A percentile compares a stretch with the other conserved stretches of the same genome.
These are phyloP conservation scores for Vireo altiloquus DNA, from an alignment of 2,113 vertebrate species.

Conservation along the genomic window DNA sequence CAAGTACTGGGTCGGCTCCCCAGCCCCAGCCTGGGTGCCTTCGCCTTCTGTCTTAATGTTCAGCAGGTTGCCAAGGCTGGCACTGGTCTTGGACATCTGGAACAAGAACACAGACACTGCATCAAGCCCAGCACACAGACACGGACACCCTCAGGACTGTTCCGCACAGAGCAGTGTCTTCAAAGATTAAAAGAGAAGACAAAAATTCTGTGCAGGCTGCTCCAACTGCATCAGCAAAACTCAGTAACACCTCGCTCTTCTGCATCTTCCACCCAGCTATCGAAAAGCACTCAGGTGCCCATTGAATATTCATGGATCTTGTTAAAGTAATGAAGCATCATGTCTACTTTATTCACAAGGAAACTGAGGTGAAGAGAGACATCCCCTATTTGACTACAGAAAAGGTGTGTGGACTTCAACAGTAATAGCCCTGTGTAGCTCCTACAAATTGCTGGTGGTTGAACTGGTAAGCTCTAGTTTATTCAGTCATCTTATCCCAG, in stretches of 20 bases:
- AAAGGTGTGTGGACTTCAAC: neutral
- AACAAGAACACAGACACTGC: slow-evolving; percentile 26
- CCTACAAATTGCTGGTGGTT: neutral
- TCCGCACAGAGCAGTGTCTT: neutral
- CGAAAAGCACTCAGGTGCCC: neutral
- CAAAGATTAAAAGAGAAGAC: neutral
- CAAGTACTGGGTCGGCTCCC: slow-evolving; percentile 83
- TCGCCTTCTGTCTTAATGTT: slow-evolving; percentile 87
- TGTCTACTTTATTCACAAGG: neutral
- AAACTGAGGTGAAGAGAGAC: neutral
- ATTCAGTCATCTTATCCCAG: neutral
- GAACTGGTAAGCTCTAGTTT: neutral
- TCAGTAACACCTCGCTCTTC: neutral
- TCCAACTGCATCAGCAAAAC: neutral
- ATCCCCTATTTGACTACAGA: neutral
- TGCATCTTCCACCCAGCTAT: neutral
- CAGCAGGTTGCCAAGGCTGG: slow-evolving; percentile 83
- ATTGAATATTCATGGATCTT: neutral
- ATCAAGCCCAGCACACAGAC: neutral
- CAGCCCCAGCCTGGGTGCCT: slow-evolving; percentile 69
- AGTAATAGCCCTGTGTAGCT: neutral
- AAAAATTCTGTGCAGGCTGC: neutral
- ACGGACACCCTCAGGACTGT: neutral
- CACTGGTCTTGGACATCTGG: slow-evolving; percentile 88
- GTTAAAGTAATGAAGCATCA: neutral